Evolutionary conservation across 2,113 vertebrate genomes (phyloP).

Genomic region (Oxyruncus cristatus): DNA sequence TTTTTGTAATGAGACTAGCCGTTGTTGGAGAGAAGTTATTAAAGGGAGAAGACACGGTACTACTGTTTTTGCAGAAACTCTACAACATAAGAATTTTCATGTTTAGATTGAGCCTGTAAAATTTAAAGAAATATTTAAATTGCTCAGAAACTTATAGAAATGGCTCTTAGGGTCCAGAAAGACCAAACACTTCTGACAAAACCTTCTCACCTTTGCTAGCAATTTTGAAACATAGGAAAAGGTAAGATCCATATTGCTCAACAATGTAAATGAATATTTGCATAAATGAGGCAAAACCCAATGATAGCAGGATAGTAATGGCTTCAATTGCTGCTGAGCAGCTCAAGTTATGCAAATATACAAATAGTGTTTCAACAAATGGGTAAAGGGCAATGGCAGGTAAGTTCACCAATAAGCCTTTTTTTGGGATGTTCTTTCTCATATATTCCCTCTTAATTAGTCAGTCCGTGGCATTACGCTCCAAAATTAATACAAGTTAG

Average conservation of each 20-base stretch:
- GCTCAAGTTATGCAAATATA: slow-evolving; percentile 39
- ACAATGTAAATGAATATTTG: not conserved
- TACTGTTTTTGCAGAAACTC: not conserved
- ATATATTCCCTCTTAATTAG: slow-evolving; percentile 37
- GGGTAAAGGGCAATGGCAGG: slow-evolving; percentile 35
- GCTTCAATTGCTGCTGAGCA: slow-evolving; percentile 8
- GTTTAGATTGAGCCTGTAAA: not conserved
- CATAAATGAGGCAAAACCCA: slow-evolving; percentile 15
- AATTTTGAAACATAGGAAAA: not conserved
- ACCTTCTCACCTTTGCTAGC: not conserved
- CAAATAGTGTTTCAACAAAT: slow-evolving; percentile 15
- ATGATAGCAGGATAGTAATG: not conserved
- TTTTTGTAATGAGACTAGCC: not conserved
- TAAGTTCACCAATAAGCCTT: slow-evolving; percentile 28
- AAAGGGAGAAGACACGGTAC: not conserved
- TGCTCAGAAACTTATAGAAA: not conserved
- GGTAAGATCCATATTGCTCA: not conserved
- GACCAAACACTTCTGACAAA: not conserved
- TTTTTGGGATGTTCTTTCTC: slow-evolving; percentile 14
- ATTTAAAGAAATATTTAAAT: not conserved
- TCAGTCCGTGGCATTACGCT: not conserved
- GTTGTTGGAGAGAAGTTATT: not conserved
- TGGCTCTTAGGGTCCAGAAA: not conserved
- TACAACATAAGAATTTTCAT: not conserved
- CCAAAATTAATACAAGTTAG: slow-evolving; percentile 44